Conservation (phyloP, 1,140 invertebrate species). For the Littorina saxatilis region DNA sequence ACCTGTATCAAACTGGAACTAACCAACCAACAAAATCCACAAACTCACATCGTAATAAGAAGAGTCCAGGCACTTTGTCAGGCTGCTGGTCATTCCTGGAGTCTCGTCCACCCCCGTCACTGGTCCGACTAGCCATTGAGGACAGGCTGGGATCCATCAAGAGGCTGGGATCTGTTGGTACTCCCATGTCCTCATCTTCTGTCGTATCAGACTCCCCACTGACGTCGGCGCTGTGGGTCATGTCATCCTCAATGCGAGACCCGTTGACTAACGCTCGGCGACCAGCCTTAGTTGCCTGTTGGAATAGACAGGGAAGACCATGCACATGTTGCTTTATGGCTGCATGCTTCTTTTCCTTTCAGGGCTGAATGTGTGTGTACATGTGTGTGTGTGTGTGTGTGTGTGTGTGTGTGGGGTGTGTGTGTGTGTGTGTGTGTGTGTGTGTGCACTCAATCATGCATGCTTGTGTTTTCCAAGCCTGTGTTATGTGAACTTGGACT, state of each 20-base stretch:
- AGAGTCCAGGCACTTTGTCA: conserved; percentile 18
- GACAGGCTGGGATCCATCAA: no score
- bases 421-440: conserved; percentile 9
- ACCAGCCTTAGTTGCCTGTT: conserved; percentile 14
- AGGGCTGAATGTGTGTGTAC: neutral
- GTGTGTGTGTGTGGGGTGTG: neutral
- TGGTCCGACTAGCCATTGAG: neutral
- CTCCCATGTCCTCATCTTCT: conserved; percentile 44
- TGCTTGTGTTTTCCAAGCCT: neutral
- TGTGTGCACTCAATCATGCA: neutral
- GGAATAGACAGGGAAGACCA: neutral
- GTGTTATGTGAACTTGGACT: no score
- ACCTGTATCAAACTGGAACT: no score
- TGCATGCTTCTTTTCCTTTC: neutral
- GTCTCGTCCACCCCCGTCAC: neutral
- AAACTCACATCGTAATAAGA: conserved; percentile 12
- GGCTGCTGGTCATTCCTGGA: neutral
- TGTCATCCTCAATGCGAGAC: neutral
- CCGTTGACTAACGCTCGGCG: neutral
- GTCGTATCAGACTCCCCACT: conserved; percentile 46
- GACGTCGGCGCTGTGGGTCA: conserved; percentile 40
- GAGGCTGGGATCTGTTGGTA: conserved; percentile 31
- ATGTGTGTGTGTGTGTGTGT: conserved; percentile 11
- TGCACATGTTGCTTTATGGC: neutral
- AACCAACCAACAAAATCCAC: no score